Percentiles rank a stretch among this genome's conserved stretches.
Evolutionary conservation across 2,113 vertebrate genomes (phyloP).

Genomic region (Cynopterus brachyotis): DNA sequence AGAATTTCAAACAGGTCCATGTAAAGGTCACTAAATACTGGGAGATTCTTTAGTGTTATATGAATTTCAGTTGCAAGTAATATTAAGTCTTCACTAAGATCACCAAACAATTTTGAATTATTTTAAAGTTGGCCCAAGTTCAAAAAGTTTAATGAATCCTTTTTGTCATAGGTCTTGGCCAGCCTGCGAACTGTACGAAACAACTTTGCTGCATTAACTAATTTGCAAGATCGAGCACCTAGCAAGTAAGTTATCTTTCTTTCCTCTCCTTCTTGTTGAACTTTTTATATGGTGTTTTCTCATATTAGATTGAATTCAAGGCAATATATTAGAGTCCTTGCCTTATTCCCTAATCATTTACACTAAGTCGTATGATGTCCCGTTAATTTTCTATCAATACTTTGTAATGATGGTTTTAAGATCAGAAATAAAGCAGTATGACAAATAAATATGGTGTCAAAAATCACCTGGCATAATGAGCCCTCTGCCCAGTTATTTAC

Average conservation of each 20-base stretch:
- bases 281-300: not conserved
- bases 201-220: conserved; percentile 99
- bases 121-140: not conserved
- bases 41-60: not conserved
- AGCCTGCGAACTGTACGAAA: conserved; percentile 98
- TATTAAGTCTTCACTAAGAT: not conserved
- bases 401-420: not conserved
- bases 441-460: conserved; percentile 52
- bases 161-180: conserved; percentile 92
- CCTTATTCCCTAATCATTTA: not conserved
- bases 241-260: conserved; percentile 91
- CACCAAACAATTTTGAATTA: not conserved
- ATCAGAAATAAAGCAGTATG: conserved; percentile 16
- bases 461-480: conserved; percentile 21
- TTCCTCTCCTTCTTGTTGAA: not conserved
- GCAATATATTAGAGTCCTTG: not conserved
- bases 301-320: not conserved
- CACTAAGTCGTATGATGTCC: not conserved
- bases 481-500: conserved; percentile 15
- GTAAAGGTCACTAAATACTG: not conserved
- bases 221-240: conserved; percentile 94
- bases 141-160: conserved; percentile 32
- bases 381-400: conserved; percentile 61
- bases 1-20: not conserved
- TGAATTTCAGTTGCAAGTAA: not conserved